phyloP scores from a whole-genome alignment of 2,888 invertebrate species.

The Pediacus dermestoides region DNA sequence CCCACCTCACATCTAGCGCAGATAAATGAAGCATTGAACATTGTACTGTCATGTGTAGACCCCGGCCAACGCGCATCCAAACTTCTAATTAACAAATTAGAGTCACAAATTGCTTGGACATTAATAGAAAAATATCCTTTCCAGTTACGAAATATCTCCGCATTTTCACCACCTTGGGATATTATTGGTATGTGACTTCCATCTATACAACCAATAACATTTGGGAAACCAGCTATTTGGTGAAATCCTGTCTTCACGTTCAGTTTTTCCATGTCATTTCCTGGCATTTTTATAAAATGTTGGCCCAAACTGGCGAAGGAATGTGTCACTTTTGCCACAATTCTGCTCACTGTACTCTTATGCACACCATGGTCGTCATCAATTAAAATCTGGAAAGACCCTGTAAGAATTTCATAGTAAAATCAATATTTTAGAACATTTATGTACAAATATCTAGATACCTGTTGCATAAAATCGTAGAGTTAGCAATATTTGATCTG shows the following conservation, averaged over 20 bases:
- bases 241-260: constrained; percentile 4
- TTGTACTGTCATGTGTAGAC: constrained; percentile 10
- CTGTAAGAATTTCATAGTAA: too few relatives aligned
- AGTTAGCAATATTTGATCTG: too few relatives aligned
- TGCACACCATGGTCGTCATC: constrained; percentile 21
- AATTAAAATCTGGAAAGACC: too few relatives aligned
- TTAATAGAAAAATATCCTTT: constrained; percentile 10
- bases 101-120: constrained; percentile 9
- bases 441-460: too few relatives aligned
- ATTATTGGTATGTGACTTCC: constrained; percentile 11
- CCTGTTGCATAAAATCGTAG: too few relatives aligned
- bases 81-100: constrained; percentile 5
- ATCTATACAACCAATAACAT: constrained; percentile 12
- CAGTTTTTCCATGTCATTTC: not conserved
- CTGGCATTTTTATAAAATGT: not conserved
- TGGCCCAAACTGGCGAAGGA: not conserved
- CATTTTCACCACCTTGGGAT: constrained; percentile 12
- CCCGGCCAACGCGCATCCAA: constrained; percentile 13
- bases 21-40: too few relatives aligned
- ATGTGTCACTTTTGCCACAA: constrained; percentile 13
- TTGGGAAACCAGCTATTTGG: constrained; percentile 12
- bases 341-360: constrained; percentile 16
- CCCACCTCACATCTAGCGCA: too few relatives aligned
- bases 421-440: too few relatives aligned
- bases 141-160: constrained; percentile 10